Conservation (phyloP, 2,113 vertebrate genomes). For the Eurystomus gularis region DNA sequence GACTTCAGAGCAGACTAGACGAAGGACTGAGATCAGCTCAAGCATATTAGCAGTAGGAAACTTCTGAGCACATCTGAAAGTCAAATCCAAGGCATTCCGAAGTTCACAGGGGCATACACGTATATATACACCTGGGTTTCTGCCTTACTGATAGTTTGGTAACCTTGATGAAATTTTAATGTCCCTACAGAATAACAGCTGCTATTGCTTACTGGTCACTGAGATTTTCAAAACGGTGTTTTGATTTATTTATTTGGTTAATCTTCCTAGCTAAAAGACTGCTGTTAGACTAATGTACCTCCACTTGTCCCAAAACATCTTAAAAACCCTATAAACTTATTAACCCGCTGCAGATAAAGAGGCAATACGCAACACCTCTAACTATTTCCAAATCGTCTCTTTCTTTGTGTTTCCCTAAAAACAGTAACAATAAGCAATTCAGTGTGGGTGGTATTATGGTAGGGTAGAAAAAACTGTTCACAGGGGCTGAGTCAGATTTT, state of each 20-base stretch:
- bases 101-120: rapidly evolving
- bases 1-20: background rate
- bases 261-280: background rate
- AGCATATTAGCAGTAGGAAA: background rate
- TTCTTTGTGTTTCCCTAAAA: background rate
- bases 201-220: background rate
- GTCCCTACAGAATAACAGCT: background rate
- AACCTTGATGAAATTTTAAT: background rate
- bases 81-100: rapidly evolving
- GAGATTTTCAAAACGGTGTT: background rate
- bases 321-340: background rate
- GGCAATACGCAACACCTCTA: background rate
- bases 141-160: background rate
- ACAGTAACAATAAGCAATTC: background rate
- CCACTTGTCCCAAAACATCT: background rate
- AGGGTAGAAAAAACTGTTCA: background rate
- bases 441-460: background rate
- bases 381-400: background rate
- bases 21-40: background rate
- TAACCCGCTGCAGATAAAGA: background rate
- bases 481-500: background rate
- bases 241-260: background rate
- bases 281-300: background rate
- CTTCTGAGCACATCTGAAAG: background rate
- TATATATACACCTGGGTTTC: background rate